These are phyloP conservation scores for Archips xylosteana DNA, from an alignment of 2,888 invertebrate species.

Conservation along the genomic window DNA sequence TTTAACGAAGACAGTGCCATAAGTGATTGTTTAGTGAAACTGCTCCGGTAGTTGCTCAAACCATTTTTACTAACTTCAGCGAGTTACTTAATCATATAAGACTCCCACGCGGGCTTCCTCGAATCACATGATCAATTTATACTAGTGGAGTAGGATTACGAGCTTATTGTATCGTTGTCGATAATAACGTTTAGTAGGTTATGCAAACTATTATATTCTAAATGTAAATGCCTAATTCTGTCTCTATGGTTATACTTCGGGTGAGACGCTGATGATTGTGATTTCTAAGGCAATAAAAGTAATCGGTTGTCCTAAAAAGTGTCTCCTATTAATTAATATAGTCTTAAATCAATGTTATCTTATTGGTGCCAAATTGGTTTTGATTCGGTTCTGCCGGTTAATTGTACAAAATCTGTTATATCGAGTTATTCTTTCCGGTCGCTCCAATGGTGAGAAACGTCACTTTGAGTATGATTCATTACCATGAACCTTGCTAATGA, in stretches of 20 bases:
- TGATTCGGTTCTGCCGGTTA: constrained; percentile 12
- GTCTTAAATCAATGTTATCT: constrained; percentile 23
- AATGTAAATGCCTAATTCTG: constrained; percentile 28
- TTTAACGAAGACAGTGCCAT: constrained; percentile 83
- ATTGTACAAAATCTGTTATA: constrained; percentile 32
- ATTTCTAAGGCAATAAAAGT: constrained; percentile 36
- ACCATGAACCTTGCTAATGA: background rate
- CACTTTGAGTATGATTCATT: background rate
- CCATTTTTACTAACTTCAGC: constrained; percentile 50
- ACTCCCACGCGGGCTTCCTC: constrained; percentile 73
- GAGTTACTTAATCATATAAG: constrained; percentile 64
- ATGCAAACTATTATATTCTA: constrained; percentile 35
- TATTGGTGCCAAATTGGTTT: constrained; percentile 34
- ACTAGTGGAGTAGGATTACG: constrained; percentile 49
- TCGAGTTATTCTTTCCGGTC: background rate
- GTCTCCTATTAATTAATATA: constrained; percentile 27
- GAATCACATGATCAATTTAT: constrained; percentile 61
- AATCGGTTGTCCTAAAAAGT: constrained; percentile 29
- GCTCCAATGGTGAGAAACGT: background rate
- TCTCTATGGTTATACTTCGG: constrained; percentile 23
- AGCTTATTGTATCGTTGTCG: constrained; percentile 50
- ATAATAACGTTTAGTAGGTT: constrained; percentile 41
- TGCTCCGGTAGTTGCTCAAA: constrained; percentile 75
- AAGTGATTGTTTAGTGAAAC: constrained; percentile 65
- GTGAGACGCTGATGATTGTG: constrained; percentile 27